Percentiles rank a stretch among this genome's conserved stretches.
phyloP scores from a whole-genome alignment of 2,113 vertebrate species.

The Herpailurus yagouaroundi region DNA sequence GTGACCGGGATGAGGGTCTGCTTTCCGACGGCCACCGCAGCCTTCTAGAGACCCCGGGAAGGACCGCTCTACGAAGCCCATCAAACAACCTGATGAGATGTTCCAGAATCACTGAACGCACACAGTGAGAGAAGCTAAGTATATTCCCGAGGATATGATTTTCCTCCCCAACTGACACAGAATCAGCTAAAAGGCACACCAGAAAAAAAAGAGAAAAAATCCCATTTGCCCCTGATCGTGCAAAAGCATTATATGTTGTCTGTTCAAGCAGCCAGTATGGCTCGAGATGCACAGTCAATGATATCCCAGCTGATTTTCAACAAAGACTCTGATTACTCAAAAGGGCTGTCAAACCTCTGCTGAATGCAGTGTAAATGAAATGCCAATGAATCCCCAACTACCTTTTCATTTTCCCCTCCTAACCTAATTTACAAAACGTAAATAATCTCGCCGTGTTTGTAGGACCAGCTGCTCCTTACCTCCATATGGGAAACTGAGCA shows the following conservation, averaged over 20 bases:
- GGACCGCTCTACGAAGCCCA: neutral
- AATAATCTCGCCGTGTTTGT: conserved; percentile 66
- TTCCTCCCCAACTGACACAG: neutral
- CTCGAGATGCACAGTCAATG: neutral
- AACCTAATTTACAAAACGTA: conserved; percentile 73
- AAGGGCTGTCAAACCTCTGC: neutral
- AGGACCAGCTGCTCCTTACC: conserved; percentile 56
- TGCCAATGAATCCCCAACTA: conserved; percentile 62
- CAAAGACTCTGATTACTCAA: conserved; percentile 73
- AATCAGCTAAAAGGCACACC: conserved; percentile 52
- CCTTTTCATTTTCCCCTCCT: conserved; percentile 65
- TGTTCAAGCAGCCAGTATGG: neutral
- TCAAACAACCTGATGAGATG: neutral
- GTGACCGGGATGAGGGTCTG: neutral
- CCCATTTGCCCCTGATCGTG: neutral
- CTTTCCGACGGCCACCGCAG: neutral
- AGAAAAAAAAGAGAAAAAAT: neutral
- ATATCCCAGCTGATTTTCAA: conserved; percentile 66
- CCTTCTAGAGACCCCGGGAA: neutral
- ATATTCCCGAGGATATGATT: neutral
- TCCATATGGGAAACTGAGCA: conserved; percentile 37
- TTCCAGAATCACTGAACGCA: neutral
- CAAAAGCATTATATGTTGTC: neutral
- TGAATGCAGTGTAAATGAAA: conserved; percentile 53
- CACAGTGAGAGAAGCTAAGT: too few species aligned